phyloP scores from a whole-genome alignment of 2,797 vertebrate species.

The Kryptolebias ocellatus region DNA sequence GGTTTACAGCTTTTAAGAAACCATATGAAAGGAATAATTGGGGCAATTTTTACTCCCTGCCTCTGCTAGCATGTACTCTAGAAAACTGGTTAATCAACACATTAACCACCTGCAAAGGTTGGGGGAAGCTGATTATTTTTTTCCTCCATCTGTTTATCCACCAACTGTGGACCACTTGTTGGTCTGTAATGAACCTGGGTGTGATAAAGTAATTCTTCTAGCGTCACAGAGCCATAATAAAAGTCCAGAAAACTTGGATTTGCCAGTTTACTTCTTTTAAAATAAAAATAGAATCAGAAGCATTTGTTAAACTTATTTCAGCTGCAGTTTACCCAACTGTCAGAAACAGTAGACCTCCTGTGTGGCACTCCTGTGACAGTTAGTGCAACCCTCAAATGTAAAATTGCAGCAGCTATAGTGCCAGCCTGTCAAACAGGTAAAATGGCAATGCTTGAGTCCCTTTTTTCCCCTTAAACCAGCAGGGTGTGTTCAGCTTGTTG shows the following conservation, averaged over 20 bases:
- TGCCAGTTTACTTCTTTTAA: neutral
- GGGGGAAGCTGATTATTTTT: neutral
- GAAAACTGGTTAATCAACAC: slow-evolving; percentile 18
- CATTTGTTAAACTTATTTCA: neutral
- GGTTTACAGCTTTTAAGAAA: slow-evolving; percentile 15
- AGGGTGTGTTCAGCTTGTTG: slow-evolving; percentile 11
- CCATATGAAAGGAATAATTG: slow-evolving; percentile 1
- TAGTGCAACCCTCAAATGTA: slow-evolving; percentile 4
- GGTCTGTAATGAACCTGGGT: neutral
- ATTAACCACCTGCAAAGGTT: slow-evolving; percentile 11
- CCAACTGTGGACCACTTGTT: neutral
- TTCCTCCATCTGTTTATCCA: slow-evolving; percentile 5
- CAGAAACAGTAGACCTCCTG: neutral
- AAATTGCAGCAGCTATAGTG: slow-evolving; percentile 6
- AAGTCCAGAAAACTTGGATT: neutral
- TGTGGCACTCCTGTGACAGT: neutral
- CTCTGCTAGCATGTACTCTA: slow-evolving; percentile 1
- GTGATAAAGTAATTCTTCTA: neutral
- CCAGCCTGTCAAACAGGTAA: slow-evolving; percentile 12
- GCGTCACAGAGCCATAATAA: neutral
- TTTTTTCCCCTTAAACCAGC: neutral
- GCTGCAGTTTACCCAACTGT: neutral
- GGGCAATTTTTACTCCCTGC: neutral
- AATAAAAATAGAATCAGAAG: neutral
- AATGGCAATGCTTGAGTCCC: slow-evolving; percentile 2